Percentiles rank a stretch among this genome's conserved stretches.
Evolutionary conservation across 1,140 invertebrate species (phyloP).

Genomic region (Drosophila sechellia): DNA sequence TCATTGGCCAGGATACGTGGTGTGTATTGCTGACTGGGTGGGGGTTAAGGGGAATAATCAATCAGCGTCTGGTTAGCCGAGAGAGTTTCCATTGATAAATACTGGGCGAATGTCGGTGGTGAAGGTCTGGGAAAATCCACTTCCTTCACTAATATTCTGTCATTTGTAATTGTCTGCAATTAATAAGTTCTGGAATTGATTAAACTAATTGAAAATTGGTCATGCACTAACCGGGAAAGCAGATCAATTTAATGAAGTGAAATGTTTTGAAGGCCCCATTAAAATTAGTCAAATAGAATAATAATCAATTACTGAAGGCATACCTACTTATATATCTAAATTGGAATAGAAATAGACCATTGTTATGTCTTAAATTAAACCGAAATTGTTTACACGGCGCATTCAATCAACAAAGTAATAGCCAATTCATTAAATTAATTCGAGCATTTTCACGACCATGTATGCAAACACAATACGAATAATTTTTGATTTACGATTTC

Average conservation of each 20-base stretch:
- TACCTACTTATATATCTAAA: no score
- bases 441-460: slow-evolving; percentile 7
- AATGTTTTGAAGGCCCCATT: neutral
- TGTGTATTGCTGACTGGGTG: neutral
- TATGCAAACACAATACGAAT: slow-evolving; percentile 4
- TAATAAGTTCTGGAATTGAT: slow-evolving; percentile 57
- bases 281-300: no score
- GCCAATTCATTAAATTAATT: neutral
- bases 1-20: slow-evolving; percentile 68
- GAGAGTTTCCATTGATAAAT: slow-evolving; percentile 45
- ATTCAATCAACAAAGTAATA: neutral
- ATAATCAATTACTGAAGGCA: no score
- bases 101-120: slow-evolving; percentile 18
- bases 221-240: neutral
- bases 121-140: slow-evolving; percentile 3
- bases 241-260: neutral
- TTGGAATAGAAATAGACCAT: no score
- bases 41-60: slow-evolving; percentile 58
- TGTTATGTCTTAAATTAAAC: no score
- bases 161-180: slow-evolving; percentile 68
- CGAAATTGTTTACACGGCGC: neutral
- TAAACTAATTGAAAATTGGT: slow-evolving; percentile 37
- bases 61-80: slow-evolving; percentile 62
- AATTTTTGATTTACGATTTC: slow-evolving; percentile 15
- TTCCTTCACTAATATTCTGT: slow-evolving; percentile 14